phyloP scores from a whole-genome alignment of 2,888 invertebrate genomes.

The Gonocerus acuteangulatus region DNA sequence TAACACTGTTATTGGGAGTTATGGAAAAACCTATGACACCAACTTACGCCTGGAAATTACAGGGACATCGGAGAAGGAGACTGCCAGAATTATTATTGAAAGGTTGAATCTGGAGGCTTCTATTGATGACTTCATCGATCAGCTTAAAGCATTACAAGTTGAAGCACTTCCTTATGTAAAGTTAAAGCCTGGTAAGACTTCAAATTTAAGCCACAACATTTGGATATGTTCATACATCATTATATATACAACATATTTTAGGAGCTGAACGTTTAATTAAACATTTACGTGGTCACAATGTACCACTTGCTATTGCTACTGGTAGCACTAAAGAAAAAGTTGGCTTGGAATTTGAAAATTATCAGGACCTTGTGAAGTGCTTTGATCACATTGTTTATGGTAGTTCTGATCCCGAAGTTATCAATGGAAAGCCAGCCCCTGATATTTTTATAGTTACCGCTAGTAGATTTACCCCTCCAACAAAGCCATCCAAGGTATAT shows the following conservation, averaged over 20 bases:
- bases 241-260: too few species aligned
- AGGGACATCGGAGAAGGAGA: constrained; percentile 63
- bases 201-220: constrained; percentile 10
- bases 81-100: constrained; percentile 59
- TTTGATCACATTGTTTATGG: constrained; percentile 75
- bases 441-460: constrained; percentile 78
- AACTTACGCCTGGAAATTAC: constrained; percentile 69
- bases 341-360: constrained; percentile 57
- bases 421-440: constrained; percentile 79
- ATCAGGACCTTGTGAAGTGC: constrained; percentile 57
- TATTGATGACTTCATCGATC: constrained; percentile 56
- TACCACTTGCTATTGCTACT: constrained; percentile 83
- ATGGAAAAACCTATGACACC: constrained; percentile 68
- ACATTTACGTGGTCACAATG: constrained; percentile 62
- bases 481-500: constrained; percentile 53
- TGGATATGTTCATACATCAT: too few species aligned
- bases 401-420: constrained; percentile 75
- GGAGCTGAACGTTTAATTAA: constrained; percentile 70
- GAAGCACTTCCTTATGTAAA: constrained; percentile 55
- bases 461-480: constrained; percentile 60
- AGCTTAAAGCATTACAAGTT: constrained; percentile 53
- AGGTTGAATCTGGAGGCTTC: constrained; percentile 61
- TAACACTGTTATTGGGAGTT: constrained; percentile 58
- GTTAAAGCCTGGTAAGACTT: constrained; percentile 58
- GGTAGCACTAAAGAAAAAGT: constrained; percentile 70